Conservation (phyloP, 1,140 invertebrate species). For the Ganaspis sp. region DNA sequence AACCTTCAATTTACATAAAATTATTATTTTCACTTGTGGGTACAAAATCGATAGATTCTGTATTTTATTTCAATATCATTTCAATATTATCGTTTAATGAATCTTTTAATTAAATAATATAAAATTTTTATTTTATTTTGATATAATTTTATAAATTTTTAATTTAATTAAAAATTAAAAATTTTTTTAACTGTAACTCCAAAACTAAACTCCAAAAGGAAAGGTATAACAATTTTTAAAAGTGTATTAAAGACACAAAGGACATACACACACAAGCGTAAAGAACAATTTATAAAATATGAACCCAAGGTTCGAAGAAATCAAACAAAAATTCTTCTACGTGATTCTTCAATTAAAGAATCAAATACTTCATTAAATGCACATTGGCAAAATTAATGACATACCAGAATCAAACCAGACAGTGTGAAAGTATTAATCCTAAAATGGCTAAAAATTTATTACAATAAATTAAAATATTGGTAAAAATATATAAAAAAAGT, state of each 20-base stretch:
- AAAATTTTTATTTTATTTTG: no score
- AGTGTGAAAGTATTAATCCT: constrained; percentile 11
- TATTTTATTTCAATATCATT: no score
- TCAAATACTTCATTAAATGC: constrained; percentile 1
- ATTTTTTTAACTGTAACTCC: no score
- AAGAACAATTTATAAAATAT: neutral
- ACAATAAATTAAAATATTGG: neutral
- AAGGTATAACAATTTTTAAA: no score
- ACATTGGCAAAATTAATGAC: constrained; percentile 1
- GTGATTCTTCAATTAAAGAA: neutral
- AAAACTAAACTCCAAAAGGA: no score
- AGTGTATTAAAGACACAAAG: neutral
- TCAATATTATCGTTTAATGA: no score
- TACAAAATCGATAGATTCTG: no score
- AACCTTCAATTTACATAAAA: constrained; percentile 1
- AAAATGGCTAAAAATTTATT: constrained; percentile 3
- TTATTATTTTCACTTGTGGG: neutral
- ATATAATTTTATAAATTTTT: no score
- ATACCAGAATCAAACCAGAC: constrained; percentile 18
- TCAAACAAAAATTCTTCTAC: constrained; percentile 3
- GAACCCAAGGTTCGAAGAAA: neutral
- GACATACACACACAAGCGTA: neutral
- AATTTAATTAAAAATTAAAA: no score
- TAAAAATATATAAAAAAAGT: neutral
- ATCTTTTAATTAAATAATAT: no score